Evolutionary conservation across 2,113 vertebrate species (phyloP).

Genomic region (Zapus hudsonius): DNA sequence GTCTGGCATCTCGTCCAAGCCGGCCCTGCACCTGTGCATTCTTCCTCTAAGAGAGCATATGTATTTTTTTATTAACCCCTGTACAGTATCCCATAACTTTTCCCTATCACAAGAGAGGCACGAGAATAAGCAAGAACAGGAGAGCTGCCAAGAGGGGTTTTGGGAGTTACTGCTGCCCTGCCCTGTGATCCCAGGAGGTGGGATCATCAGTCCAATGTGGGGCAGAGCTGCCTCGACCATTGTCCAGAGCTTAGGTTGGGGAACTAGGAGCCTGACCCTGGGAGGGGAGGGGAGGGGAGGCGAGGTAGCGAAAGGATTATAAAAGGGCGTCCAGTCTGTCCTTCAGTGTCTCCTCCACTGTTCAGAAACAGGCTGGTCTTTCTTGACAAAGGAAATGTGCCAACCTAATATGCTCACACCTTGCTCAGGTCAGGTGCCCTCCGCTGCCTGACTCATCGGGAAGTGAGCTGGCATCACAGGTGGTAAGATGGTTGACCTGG

Average conservation of each 20-base stretch:
- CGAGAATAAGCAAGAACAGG: conserved; percentile 30
- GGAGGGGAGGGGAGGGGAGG: not conserved
- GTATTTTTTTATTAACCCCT: conserved; percentile 85
- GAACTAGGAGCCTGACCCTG: not conserved
- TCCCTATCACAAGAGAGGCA: conserved; percentile 40
- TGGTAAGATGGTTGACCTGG: not conserved
- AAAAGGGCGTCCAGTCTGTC: not conserved
- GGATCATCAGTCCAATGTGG: not conserved
- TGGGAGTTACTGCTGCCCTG: not conserved
- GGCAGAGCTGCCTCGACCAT: not conserved
- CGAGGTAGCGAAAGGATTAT: not conserved
- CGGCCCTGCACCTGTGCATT: conserved; percentile 71
- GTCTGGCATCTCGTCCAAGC: not conserved
- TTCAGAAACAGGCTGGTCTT: not conserved
- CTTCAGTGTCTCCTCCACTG: not conserved
- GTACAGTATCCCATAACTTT: conserved; percentile 70
- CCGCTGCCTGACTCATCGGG: not conserved
- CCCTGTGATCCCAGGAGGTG: not conserved
- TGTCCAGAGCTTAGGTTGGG: not conserved
- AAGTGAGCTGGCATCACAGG: not conserved
- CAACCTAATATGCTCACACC: not conserved
- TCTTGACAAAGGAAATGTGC: not conserved
- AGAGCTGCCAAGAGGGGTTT: not conserved
- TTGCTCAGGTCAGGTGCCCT: not conserved
- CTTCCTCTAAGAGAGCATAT: conserved; percentile 78